These are phyloP conservation scores for Coregonus sp. DNA, from an alignment of 2,797 vertebrate genomes.

Conservation along the genomic window DNA sequence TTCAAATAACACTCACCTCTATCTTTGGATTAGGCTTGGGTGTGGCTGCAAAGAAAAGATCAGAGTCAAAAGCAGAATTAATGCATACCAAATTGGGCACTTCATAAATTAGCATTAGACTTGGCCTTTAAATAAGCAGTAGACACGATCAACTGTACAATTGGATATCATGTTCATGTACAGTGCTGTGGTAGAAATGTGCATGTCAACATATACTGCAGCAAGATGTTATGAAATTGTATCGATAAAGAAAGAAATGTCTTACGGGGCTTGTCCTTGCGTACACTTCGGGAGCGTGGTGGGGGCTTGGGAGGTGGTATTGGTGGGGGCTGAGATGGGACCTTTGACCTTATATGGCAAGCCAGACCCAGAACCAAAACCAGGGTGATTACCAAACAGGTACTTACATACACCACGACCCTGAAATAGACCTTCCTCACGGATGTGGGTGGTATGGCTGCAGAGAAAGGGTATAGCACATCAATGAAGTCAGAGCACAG, in stretches of 20 bases:
- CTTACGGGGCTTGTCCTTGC: neutral
- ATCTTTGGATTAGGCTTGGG: constrained; percentile 15
- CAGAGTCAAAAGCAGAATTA: neutral
- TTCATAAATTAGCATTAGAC: neutral
- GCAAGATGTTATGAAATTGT: neutral
- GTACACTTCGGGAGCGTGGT: too few species aligned
- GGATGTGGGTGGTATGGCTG: constrained; percentile 24
- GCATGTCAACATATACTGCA: neutral
- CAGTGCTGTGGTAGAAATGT: neutral
- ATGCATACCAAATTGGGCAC: neutral
- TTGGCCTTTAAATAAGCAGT: too few species aligned
- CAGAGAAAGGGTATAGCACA: neutral
- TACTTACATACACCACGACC: constrained; percentile 50
- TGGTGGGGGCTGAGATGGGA: too few species aligned
- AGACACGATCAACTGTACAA: too few species aligned
- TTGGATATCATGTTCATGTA: too few species aligned
- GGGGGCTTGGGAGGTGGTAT: too few species aligned
- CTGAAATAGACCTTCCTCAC: constrained; percentile 49
- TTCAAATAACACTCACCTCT: constrained; percentile 52
- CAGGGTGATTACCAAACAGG: constrained; percentile 55
- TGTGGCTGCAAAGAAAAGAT: constrained; percentile 28
- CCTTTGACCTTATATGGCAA: too few species aligned
- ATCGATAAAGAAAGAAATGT: neutral
- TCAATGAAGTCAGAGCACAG: neutral
- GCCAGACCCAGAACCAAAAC: constrained; percentile 23